Conservation (phyloP, 2,797 vertebrate species). For the Microctenopoma lineatum region DNA sequence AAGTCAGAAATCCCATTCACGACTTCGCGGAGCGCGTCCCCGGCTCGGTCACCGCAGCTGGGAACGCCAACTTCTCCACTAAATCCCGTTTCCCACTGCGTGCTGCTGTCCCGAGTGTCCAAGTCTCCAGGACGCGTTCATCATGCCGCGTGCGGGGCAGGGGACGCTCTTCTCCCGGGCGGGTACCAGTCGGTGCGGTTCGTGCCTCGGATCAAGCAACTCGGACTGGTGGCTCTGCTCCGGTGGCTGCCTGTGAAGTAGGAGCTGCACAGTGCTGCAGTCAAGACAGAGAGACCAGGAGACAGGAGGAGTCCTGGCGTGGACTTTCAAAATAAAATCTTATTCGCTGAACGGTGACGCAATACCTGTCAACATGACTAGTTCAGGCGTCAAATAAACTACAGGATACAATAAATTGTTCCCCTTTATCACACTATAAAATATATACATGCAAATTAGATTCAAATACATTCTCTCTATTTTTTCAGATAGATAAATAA, state of each 20-base stretch:
- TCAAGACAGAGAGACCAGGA: neutral
- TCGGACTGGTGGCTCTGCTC: slow-evolving; percentile 69
- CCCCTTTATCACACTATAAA: too few species aligned
- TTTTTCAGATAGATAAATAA: too few species aligned
- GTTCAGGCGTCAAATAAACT: too few species aligned
- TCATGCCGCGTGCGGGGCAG: slow-evolving; percentile 18
- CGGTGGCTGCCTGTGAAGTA: slow-evolving; percentile 69
- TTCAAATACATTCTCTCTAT: too few species aligned
- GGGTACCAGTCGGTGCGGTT: slow-evolving; percentile 18
- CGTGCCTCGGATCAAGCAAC: slow-evolving; percentile 48
- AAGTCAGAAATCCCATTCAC: slow-evolving; percentile 47
- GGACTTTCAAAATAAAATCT: slow-evolving; percentile 55
- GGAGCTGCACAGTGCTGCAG: slow-evolving; percentile 30
- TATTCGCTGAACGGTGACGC: neutral
- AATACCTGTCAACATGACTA: neutral
- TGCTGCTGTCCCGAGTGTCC: slow-evolving; percentile 63
- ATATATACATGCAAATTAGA: too few species aligned
- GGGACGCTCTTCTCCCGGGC: slow-evolving; percentile 9
- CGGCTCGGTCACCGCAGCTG: slow-evolving; percentile 36
- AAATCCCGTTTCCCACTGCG: slow-evolving; percentile 57
- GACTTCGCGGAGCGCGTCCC: slow-evolving; percentile 41
- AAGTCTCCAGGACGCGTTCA: slow-evolving; percentile 44
- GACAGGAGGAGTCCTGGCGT: slow-evolving; percentile 3
- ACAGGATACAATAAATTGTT: too few species aligned
- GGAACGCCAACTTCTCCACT: slow-evolving; percentile 56